Conservation (phyloP, 2,888 invertebrate genomes). For the Hypomecis punctinalis region DNA sequence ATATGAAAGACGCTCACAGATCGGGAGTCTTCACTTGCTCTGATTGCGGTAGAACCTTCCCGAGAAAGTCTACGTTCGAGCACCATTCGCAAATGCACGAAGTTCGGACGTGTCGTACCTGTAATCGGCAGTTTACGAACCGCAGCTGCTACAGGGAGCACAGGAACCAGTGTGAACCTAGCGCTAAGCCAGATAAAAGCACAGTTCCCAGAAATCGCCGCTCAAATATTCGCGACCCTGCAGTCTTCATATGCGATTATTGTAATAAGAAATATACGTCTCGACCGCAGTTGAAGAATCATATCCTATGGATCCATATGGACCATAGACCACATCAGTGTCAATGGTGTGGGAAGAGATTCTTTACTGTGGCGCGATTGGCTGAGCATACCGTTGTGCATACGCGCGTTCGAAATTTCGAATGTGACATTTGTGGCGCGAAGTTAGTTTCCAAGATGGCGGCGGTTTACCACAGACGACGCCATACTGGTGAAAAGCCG, state of each 20-base stretch:
- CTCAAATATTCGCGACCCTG: conserved; percentile 72
- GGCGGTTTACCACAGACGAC: conserved; percentile 73
- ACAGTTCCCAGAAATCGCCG: conserved; percentile 60
- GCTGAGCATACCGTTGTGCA: conserved; percentile 83
- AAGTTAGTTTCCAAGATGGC: conserved; percentile 78
- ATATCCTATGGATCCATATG: conserved; percentile 81
- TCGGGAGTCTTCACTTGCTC: conserved; percentile 61
- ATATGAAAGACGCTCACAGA: conserved; percentile 60
- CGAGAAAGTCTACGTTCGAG: conserved; percentile 63
- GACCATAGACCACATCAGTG: conserved; percentile 79
- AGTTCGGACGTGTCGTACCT: conserved; percentile 69
- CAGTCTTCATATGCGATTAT: conserved; percentile 71
- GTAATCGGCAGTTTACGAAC: conserved; percentile 71
- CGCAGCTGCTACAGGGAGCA: conserved; percentile 74
- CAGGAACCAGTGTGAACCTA: conserved; percentile 70
- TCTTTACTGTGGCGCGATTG: conserved; percentile 78
- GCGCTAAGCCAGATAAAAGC: conserved; percentile 66
- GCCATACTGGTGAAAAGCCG: conserved; percentile 79
- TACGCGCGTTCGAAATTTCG: conserved; percentile 79
- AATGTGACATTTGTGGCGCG: conserved; percentile 81
- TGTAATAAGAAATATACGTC: conserved; percentile 71
- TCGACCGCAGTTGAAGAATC: conserved; percentile 74
- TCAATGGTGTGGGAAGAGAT: conserved; percentile 79
- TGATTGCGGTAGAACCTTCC: conserved; percentile 70
- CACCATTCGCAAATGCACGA: conserved; percentile 73